These are phyloP conservation scores for Acipenser transmontanus DNA, from an alignment of 2,797 vertebrate species.

Conservation along the genomic window DNA sequence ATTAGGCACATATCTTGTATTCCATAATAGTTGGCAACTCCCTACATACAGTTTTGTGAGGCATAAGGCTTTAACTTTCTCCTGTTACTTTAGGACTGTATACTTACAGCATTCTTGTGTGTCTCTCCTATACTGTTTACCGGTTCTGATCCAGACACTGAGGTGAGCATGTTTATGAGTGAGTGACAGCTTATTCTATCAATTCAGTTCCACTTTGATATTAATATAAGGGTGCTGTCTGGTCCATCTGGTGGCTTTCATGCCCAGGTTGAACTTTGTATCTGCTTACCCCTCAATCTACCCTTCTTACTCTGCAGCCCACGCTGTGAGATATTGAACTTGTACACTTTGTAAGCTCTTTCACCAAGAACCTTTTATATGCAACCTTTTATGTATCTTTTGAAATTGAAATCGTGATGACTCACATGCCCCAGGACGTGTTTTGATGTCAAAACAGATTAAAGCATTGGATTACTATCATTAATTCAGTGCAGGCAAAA, in stretches of 20 bases:
- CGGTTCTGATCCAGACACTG: too few relatives aligned
- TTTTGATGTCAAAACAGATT: slow-evolving; percentile 1
- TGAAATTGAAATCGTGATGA: not conserved
- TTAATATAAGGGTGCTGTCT: not conserved
- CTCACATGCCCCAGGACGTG: not conserved
- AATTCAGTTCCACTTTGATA: too few relatives aligned
- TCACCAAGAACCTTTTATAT: not conserved
- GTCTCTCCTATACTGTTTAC: too few relatives aligned
- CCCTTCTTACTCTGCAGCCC: not conserved
- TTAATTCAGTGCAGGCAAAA: not conserved
- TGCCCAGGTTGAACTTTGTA: not conserved
- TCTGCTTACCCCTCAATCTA: not conserved
- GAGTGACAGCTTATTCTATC: too few relatives aligned
- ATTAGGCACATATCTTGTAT: too few relatives aligned
- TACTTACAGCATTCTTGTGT: too few relatives aligned
- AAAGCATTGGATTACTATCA: not conserved
- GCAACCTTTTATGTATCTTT: not conserved
- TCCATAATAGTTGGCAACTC: too few relatives aligned
- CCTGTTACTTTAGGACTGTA: too few relatives aligned
- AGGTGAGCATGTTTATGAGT: too few relatives aligned
- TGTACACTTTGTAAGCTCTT: not conserved
- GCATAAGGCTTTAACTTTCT: too few relatives aligned
- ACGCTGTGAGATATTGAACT: not conserved
- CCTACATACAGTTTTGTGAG: too few relatives aligned
- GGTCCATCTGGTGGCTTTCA: not conserved